A percentile compares a stretch with the other conserved stretches of the same genome.
phyloP scores from a whole-genome alignment of 2,888 invertebrate species.

The Calliphora vomitoria region DNA sequence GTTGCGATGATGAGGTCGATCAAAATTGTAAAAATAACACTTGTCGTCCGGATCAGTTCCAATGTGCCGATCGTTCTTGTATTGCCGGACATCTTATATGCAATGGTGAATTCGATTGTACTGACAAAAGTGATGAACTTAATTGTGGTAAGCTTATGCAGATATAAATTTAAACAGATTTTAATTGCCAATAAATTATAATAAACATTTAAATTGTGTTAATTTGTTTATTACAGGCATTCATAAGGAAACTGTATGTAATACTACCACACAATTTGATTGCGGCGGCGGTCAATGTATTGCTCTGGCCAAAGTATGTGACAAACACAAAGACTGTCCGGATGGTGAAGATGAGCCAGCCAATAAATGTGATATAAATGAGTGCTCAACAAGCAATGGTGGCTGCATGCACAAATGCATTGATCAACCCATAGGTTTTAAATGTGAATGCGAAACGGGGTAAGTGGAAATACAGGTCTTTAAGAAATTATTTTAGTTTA shows the following conservation, averaged over 20 bases:
- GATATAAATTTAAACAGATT: background rate
- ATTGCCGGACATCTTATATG: constrained; percentile 93
- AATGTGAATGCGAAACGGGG: constrained; percentile 93
- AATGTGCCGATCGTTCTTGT: constrained; percentile 92
- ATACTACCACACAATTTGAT: constrained; percentile 92
- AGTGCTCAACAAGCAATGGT: constrained; percentile 92
- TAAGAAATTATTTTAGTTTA: too few relatives aligned
- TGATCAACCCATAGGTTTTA: constrained; percentile 91
- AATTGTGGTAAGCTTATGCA: constrained; percentile 89
- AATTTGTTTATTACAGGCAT: constrained; percentile 37
- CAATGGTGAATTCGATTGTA: constrained; percentile 92
- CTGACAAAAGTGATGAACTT: constrained; percentile 93
- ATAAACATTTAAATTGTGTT: background rate
- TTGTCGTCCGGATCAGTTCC: constrained; percentile 94
- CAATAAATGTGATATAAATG: constrained; percentile 91
- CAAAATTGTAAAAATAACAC: constrained; percentile 89
- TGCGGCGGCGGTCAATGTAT: constrained; percentile 95
- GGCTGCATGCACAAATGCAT: constrained; percentile 94
- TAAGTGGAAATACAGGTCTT: constrained; percentile 71
- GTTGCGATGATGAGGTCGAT: constrained; percentile 91
- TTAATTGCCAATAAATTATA: constrained; percentile 10
- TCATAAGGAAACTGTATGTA: constrained; percentile 86
- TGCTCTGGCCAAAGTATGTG: constrained; percentile 91
- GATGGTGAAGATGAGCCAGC: constrained; percentile 94
- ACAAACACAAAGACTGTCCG: constrained; percentile 94